These are phyloP conservation scores for Sturmia bella DNA, from an alignment of 2,888 invertebrate species.

Conservation along the genomic window DNA sequence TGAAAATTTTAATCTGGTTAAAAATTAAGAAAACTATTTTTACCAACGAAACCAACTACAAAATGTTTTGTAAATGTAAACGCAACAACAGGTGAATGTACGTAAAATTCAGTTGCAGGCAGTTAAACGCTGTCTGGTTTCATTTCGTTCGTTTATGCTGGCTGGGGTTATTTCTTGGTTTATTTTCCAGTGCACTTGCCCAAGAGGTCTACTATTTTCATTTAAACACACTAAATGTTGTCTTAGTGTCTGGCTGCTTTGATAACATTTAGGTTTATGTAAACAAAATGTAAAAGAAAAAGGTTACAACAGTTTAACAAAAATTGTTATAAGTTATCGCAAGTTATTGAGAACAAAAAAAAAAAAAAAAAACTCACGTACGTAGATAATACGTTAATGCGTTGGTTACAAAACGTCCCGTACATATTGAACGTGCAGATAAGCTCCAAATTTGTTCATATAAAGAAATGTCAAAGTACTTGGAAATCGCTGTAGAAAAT, in stretches of 20 bases:
- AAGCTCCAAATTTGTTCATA: too few species aligned
- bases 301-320: constrained; percentile 40
- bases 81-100: constrained; percentile 49
- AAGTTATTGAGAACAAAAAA: background rate
- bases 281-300: constrained; percentile 55
- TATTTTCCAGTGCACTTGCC: constrained; percentile 1
- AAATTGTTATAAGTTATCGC: constrained; percentile 27
- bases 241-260: constrained; percentile 19
- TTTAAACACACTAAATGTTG: constrained; percentile 32
- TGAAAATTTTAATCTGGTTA: constrained; percentile 51
- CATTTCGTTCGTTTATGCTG: constrained; percentile 16
- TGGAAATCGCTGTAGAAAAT: too few species aligned
- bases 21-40: constrained; percentile 25
- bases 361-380: background rate
- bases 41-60: constrained; percentile 9
- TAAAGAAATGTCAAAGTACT: too few species aligned
- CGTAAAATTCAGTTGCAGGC: constrained; percentile 13
- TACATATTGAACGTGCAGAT: too few species aligned
- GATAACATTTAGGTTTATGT: constrained; percentile 56
- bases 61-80: constrained; percentile 42
- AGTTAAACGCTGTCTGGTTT: constrained; percentile 3
- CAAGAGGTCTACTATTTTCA: constrained; percentile 6
- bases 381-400: background rate
- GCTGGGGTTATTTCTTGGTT: background rate
- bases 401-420: too few species aligned